A percentile compares a stretch with the other conserved stretches of the same genome.
These are phyloP conservation scores for Chelonoidis abingdonii DNA, from an alignment of 2,113 vertebrate species.

Conservation along the genomic window DNA sequence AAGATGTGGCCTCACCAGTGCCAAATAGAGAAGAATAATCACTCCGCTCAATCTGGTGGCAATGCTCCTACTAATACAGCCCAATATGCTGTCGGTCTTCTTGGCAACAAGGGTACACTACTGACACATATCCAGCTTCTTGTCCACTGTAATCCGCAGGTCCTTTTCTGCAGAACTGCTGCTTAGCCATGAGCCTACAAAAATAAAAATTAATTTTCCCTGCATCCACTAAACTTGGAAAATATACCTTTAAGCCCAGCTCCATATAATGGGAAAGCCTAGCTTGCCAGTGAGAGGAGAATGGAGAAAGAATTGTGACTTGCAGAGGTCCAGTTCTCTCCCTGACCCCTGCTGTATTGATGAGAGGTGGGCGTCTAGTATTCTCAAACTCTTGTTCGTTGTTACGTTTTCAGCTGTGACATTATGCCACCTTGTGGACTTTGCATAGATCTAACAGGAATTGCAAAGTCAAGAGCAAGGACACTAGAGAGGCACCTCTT, in stretches of 20 bases:
- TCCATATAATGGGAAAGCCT: not conserved
- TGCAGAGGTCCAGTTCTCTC: not conserved
- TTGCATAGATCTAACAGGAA: not conserved
- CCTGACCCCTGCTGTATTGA: not conserved
- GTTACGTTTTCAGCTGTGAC: not conserved
- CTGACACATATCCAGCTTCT: too few relatives aligned
- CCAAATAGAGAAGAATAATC: too few relatives aligned
- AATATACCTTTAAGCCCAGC: not conserved
- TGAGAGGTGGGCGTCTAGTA: not conserved
- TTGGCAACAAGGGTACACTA: too few relatives aligned
- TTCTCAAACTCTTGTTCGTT: not conserved
- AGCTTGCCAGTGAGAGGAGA: rapidly evolving
- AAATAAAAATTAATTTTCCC: not conserved
- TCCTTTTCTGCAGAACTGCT: too few relatives aligned
- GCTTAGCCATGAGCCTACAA: not conserved
- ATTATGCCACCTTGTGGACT: constrained; percentile 70
- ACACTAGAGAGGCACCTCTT: not conserved
- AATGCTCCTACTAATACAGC: too few relatives aligned
- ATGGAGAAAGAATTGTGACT: rapidly evolving
- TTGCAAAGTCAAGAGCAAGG: not conserved
- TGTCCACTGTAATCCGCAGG: too few relatives aligned
- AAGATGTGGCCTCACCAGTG: too few relatives aligned
- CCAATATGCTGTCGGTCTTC: too few relatives aligned
- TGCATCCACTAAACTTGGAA: not conserved
- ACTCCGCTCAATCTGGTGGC: too few relatives aligned